Conservation (phyloP, 2,888 invertebrate genomes). For the Chrysolina oricalcia region DNA sequence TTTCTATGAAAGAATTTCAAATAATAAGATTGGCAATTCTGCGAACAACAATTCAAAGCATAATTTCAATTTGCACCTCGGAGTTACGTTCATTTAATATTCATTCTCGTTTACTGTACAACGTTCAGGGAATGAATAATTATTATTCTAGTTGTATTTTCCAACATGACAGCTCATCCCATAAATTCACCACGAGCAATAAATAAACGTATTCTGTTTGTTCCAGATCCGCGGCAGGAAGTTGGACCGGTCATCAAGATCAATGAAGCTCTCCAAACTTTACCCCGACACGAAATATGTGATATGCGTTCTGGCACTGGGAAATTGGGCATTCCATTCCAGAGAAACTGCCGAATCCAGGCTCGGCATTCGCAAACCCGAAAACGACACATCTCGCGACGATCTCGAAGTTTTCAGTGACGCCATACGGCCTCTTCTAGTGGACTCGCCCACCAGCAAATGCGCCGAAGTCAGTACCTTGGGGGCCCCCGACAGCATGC, state of each 20-base stretch:
- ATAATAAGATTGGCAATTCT: no score
- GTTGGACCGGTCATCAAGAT: constrained; percentile 82
- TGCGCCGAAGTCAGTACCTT: constrained; percentile 86
- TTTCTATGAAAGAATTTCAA: no score
- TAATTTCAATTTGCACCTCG: no score
- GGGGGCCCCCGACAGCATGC: constrained; percentile 80
- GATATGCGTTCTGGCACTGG: constrained; percentile 91
- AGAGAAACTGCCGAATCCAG: constrained; percentile 23
- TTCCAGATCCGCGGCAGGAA: constrained; percentile 84
- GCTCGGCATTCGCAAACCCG: constrained; percentile 64
- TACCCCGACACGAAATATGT: constrained; percentile 87
- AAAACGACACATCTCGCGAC: constrained; percentile 73
- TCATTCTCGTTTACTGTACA: no score
- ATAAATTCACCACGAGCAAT: neutral
- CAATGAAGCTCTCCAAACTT: constrained; percentile 83
- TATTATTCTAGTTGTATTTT: no score
- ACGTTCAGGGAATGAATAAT: no score
- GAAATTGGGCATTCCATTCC: constrained; percentile 78
- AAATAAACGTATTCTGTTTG: constrained; percentile 30
- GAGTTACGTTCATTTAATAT: no score
- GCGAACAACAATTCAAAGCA: no score
- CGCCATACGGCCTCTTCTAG: constrained; percentile 74
- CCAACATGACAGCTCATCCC: neutral
- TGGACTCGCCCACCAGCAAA: constrained; percentile 83
- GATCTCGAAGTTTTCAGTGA: constrained; percentile 74